Percentiles rank a stretch among this genome's conserved stretches.
phyloP scores from a whole-genome alignment of 2,888 invertebrate genomes.

The Catocala sponsa region DNA sequence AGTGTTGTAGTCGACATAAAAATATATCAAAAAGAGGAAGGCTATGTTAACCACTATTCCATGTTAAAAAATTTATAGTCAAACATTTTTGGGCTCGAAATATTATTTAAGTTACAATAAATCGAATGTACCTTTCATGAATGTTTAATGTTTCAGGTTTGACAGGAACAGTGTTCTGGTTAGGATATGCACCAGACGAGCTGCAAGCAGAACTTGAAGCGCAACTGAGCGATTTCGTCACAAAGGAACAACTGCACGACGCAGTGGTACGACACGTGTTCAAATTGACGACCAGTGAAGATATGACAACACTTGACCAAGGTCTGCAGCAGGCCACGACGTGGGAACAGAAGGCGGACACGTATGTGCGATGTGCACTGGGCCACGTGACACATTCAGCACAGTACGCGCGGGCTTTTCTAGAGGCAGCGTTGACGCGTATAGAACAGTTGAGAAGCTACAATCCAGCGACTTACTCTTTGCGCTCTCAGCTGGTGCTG shows the following conservation, averaged over 20 bases:
- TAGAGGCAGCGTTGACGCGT: conserved; percentile 56
- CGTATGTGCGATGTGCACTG: conserved; percentile 45
- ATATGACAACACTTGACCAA: conserved; percentile 34
- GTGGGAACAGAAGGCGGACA: conserved; percentile 60
- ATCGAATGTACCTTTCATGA: not conserved
- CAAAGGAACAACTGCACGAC: conserved; percentile 52
- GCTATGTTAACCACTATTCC: too few species aligned
- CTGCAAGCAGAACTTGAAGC: conserved; percentile 46
- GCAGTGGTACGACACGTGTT: conserved; percentile 55
- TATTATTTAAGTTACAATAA: too few species aligned
- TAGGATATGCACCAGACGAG: conserved; percentile 65
- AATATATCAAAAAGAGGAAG: too few species aligned
- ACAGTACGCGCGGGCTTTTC: conserved; percentile 57
- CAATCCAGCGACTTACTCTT: conserved; percentile 25
- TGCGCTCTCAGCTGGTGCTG: conserved; percentile 53
- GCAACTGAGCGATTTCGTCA: conserved; percentile 35
- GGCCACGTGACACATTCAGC: conserved; percentile 54
- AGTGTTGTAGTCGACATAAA: too few species aligned
- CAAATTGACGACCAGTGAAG: conserved; percentile 45
- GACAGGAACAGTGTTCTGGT: conserved; percentile 63
- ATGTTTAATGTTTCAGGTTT: conserved; percentile 54
- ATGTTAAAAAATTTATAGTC: too few species aligned
- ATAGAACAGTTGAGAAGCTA: conserved; percentile 40
- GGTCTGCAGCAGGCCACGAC: conserved; percentile 26
- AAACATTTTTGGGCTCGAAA: too few species aligned